A percentile compares a stretch with the other conserved stretches of the same genome.
Evolutionary conservation across 2,113 vertebrate species (phyloP).

Genomic region (Aphelocoma coerulescens): DNA sequence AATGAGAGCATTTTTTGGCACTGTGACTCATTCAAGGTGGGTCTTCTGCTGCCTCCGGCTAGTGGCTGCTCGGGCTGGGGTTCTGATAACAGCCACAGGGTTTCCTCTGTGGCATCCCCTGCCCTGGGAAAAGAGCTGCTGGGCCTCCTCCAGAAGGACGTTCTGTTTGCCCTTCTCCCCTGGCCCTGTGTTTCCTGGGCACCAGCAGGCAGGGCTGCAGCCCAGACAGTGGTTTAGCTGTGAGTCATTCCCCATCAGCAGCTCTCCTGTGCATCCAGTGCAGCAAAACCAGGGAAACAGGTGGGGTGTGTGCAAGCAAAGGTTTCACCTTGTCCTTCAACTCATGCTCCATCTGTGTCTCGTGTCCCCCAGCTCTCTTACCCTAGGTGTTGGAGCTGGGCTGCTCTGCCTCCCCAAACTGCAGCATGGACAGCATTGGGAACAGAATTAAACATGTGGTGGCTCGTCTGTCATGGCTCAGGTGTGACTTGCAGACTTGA

Average conservation of each 20-base stretch:
- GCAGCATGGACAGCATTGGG: rapidly evolving
- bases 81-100: neutral
- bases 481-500: neutral
- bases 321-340: neutral
- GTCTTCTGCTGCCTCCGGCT: neutral
- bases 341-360: neutral
- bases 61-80: neutral
- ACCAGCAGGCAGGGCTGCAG: neutral
- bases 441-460: neutral
- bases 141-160: neutral
- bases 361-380: neutral
- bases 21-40: neutral
- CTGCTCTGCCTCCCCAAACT: neutral
- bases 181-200: rapidly evolving
- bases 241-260: neutral
- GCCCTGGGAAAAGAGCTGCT: neutral
- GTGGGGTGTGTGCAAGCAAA: neutral
- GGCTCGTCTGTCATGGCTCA: neutral
- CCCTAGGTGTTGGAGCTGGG: neutral
- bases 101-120: neutral
- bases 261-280: neutral
- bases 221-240: neutral
- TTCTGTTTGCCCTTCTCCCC: neutral
- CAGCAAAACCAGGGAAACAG: neutral
- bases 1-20: neutral